These are phyloP conservation scores for Andrena minutula DNA, from an alignment of 2,888 invertebrate species.

Conservation along the genomic window DNA sequence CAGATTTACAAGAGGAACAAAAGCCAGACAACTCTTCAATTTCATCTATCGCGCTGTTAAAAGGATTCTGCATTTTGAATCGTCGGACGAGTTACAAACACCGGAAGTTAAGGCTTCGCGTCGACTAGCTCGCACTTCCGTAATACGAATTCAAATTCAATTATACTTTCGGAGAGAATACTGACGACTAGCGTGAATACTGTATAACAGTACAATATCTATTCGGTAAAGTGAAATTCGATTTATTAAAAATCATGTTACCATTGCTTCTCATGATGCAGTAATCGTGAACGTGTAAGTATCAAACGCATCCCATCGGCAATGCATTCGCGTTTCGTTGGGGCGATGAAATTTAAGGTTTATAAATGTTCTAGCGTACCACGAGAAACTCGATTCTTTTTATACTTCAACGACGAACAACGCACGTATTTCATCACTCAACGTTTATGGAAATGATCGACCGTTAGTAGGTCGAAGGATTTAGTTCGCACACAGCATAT, in stretches of 20 bases:
- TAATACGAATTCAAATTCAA: not conserved
- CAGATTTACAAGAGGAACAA: constrained; percentile 54
- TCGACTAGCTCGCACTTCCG: not conserved
- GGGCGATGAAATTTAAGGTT: constrained; percentile 12
- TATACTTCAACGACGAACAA: constrained; percentile 5
- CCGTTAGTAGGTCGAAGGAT: not conserved
- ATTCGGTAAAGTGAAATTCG: constrained; percentile 22
- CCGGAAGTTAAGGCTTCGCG: constrained; percentile 15
- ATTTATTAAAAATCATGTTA: constrained; percentile 42
- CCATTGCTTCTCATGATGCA: not conserved
- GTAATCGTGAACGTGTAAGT: constrained; percentile 6
- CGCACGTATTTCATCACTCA: constrained; percentile 19
- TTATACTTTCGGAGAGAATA: constrained; percentile 8
- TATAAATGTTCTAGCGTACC: not conserved
- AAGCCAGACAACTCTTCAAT: constrained; percentile 36
- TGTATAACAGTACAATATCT: constrained; percentile 4
- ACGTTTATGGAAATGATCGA: constrained; percentile 13
- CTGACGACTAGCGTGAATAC: not conserved
- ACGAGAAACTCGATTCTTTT: not conserved
- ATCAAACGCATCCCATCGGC: constrained; percentile 8
- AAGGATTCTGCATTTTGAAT: constrained; percentile 22
- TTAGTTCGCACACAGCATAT: constrained; percentile 1
- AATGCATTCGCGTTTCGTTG: constrained; percentile 14
- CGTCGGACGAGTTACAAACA: not conserved
- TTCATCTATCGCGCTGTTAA: not conserved